phyloP scores from a whole-genome alignment of 2,113 vertebrate species.

The Tragulus kanchil region DNA sequence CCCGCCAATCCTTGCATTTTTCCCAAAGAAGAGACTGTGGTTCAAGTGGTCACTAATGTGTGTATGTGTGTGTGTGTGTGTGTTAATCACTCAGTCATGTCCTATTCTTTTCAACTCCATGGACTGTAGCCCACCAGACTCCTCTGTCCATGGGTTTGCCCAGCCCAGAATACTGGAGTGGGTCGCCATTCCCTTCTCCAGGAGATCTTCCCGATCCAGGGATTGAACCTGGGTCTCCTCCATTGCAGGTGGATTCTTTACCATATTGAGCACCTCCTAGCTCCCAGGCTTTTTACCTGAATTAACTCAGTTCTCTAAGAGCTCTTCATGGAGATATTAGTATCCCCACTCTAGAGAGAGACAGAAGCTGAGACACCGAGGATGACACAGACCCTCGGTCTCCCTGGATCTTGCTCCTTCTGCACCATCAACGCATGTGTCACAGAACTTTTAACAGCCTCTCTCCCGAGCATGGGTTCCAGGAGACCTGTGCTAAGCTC shows the following conservation, averaged over 20 bases:
- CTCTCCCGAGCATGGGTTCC: fast-evolving
- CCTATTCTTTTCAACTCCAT: no score
- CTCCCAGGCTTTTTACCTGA: background rate
- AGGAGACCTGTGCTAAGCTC: background rate
- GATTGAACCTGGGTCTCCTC: no score
- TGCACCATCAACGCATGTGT: fast-evolving
- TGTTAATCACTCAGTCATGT: no score
- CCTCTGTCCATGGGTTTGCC: no score
- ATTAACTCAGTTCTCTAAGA: background rate
- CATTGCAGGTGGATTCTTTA: no score
- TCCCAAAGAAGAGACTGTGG: background rate
- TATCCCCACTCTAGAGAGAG: background rate
- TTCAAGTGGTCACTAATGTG: background rate
- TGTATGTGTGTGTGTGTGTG: background rate
- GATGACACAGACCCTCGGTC: fast-evolving
- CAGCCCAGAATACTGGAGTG: no score
- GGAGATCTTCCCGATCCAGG: no score
- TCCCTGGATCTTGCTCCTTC: background rate
- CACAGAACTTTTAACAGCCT: background rate
- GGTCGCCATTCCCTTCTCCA: no score
- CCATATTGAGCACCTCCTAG: background rate
- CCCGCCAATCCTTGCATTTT: background rate
- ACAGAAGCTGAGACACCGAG: background rate
- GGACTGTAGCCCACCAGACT: no score
- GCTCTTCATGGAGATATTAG: background rate